Conservation (phyloP, 30 jellyfish, hydroid and myxozoan species). For the Clytia hemisphaerica region DNA sequence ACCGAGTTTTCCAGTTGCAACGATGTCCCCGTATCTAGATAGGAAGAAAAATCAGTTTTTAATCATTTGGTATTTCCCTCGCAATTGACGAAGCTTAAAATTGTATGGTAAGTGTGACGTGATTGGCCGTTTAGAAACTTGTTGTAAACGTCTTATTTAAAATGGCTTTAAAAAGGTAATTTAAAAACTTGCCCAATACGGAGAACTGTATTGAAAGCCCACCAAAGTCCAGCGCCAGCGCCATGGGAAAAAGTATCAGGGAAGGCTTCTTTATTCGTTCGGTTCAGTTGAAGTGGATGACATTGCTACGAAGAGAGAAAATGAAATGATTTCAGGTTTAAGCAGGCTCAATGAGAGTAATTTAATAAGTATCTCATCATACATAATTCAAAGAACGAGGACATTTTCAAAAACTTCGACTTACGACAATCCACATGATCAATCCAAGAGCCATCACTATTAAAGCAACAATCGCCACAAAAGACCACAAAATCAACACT, state of each 20-base stretch:
- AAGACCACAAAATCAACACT: not conserved
- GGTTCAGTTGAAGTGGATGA: slow-evolving; percentile 4
- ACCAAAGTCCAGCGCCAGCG: slow-evolving; percentile 12
- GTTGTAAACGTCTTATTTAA: no score
- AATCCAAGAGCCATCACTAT: not conserved
- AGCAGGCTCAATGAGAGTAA: no score
- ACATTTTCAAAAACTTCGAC: not conserved
- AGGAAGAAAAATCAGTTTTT: not conserved
- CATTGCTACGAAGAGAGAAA: no score
- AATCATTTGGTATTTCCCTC: not conserved
- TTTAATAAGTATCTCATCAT: not conserved
- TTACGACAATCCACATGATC: slow-evolving; percentile 8
- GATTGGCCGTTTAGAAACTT: no score
- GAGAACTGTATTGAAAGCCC: not conserved
- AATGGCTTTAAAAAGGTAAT: no score
- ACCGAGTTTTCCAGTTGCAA: not conserved
- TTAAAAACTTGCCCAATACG: slow-evolving; percentile 12
- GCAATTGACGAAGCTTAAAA: not conserved
- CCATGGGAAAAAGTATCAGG: slow-evolving; percentile 4
- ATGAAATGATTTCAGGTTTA: no score
- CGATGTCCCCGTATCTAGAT: not conserved
- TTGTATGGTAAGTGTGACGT: no score
- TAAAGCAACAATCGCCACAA: not conserved
- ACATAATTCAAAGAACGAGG: not conserved
- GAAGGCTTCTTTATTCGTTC: slow-evolving; percentile 4